Evolutionary conservation across 2,797 vertebrate genomes (phyloP).

Genomic region (Gouania willdenowi): DNA sequence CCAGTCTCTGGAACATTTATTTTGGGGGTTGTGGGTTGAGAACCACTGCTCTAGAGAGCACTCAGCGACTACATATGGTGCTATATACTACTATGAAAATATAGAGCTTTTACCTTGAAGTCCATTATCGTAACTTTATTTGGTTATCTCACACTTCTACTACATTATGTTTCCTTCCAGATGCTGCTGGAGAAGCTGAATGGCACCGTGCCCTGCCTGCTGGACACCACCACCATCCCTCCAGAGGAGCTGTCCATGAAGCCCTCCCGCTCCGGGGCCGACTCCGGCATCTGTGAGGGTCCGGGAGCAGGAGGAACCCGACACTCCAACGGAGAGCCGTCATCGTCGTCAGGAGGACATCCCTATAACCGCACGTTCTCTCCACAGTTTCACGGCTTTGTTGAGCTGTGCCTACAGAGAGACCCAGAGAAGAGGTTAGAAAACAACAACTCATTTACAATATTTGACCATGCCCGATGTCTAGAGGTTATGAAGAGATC

Average conservation of each 20-base stretch:
- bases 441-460: neutral
- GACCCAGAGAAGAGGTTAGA: slow-evolving; percentile 86
- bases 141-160: too few species aligned
- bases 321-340: slow-evolving; percentile 84
- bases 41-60: too few species aligned
- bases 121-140: too few species aligned
- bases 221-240: slow-evolving; percentile 95
- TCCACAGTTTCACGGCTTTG: slow-evolving; percentile 89
- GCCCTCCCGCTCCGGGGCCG: slow-evolving; percentile 83
- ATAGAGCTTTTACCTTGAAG: too few species aligned
- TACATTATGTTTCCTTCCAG: slow-evolving; percentile 52
- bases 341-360: slow-evolving; percentile 73
- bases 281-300: slow-evolving; percentile 84
- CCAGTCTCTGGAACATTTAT: too few species aligned
- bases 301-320: slow-evolving; percentile 67
- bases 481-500: too few species aligned
- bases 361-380: slow-evolving; percentile 95
- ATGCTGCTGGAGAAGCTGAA: slow-evolving; percentile 98
- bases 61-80: too few species aligned
- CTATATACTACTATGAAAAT: too few species aligned
- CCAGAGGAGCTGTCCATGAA: slow-evolving; percentile 91
- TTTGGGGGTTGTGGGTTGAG: too few species aligned
- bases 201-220: slow-evolving; percentile 90
- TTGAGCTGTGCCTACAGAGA: slow-evolving; percentile 94
- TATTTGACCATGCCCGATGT: too few species aligned